Evolutionary conservation across 2,888 invertebrate genomes (phyloP), one percentile per base, ranked within the genome.

Genomic region (Melikaiella ostensackeni): DNA sequence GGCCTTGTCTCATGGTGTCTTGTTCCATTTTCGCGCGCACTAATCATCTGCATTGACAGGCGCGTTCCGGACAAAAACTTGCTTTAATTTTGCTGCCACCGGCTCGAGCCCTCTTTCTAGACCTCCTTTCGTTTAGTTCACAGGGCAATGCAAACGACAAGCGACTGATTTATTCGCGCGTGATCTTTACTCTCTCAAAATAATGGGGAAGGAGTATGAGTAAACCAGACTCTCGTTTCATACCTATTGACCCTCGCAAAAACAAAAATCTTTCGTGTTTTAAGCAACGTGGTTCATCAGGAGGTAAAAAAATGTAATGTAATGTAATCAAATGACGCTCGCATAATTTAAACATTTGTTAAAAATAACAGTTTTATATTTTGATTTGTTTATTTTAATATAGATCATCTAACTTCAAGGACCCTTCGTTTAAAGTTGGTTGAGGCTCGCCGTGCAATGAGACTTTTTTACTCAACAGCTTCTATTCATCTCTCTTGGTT

Each of bases 21-120:
- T 84, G 86, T 87, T 85, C 87, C 84, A 88, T 88, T 90, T 88
- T 89, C 86, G 83, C 87, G 85, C 82, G 85, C 86, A 90, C 88
- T 85, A 89, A 88, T 90, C 90, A 90, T 90, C 86, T 80, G 84
- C 86, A 88, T 88, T 86, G 89, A 89, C 88, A 88, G 86, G 84
- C 84, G 77, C 82, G 84, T 87, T 86, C 84, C 74, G 73, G 76
- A 84, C 85, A 90, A 90, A 89, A 89, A 89, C 88, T 87, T 85
- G 86, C 86, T 88, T 87, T 86, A 88, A 89, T 88, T 89, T 85
- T 84, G 85, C 86, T 84, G 84, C 85, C 83, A 81, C 84, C 78
- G 82, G 79, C 81, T 80, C 83, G 81, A 21, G 30, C 59, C 35
- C 27, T 24, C 62, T 21, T 64, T 38, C 74, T 38, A 30, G 64